phyloP scores from a whole-genome alignment of 2,888 invertebrate species.

The Bursaphelenchus okinawaensis region DNA sequence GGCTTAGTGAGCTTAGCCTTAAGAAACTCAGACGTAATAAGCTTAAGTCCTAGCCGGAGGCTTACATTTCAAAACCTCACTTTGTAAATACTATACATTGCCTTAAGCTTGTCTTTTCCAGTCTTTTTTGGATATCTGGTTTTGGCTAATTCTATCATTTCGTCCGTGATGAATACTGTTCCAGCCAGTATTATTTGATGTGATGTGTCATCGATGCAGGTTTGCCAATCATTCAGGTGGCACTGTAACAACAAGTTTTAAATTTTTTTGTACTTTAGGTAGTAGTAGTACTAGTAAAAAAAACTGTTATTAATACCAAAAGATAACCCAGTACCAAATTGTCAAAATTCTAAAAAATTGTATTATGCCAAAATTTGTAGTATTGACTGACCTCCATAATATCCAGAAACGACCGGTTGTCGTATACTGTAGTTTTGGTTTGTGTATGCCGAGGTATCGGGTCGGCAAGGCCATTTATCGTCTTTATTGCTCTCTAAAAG shows the following conservation, averaged over 20 bases:
- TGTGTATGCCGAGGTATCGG: no score
- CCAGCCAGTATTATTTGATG: slow-evolving; percentile 44
- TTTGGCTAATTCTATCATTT: slow-evolving; percentile 33
- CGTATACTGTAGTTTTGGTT: slow-evolving; percentile 25
- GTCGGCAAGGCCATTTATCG: no score
- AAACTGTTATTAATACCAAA: no score
- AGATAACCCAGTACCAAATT: no score
- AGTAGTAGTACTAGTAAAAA: no score
- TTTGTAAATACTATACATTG: background rate
- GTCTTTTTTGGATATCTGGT: slow-evolving; percentile 20
- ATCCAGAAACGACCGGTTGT: slow-evolving; percentile 60
- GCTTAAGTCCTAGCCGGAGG: no score
- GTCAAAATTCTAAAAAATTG: no score
- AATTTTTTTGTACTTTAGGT: no score
- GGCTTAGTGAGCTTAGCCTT: no score
- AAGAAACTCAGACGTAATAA: no score
- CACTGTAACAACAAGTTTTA: slow-evolving; percentile 60
- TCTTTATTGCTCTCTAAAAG: no score
- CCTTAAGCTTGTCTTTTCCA: background rate
- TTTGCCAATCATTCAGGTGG: slow-evolving; percentile 49
- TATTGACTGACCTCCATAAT: slow-evolving; percentile 54
- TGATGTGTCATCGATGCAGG: slow-evolving; percentile 44
- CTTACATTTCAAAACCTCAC: background rate
- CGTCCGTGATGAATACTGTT: slow-evolving; percentile 34
- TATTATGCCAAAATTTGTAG: no score